phyloP scores from a whole-genome alignment of 2,888 invertebrate genomes.

The Dendrolimus pini region DNA sequence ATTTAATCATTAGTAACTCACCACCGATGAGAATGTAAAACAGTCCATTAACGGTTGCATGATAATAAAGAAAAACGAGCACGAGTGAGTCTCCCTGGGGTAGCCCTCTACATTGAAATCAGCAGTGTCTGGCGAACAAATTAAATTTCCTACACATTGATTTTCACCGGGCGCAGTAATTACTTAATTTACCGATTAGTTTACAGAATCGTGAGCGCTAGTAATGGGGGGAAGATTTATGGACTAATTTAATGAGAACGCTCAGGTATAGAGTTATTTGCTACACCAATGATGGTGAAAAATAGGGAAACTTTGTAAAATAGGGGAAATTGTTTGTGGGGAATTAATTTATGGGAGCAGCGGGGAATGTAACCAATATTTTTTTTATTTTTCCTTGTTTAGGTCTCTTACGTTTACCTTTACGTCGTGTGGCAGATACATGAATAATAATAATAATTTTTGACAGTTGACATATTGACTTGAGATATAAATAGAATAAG shows the following conservation, averaged over 20 bases:
- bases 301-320: constrained; percentile 14
- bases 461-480: too few relatives aligned
- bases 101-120: constrained; percentile 39
- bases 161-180: constrained; percentile 54
- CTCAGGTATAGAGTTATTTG: constrained; percentile 31
- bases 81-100: constrained; percentile 25
- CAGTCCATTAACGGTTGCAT: constrained; percentile 21
- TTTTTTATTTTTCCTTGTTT: not conserved
- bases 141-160: constrained; percentile 66
- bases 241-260: constrained; percentile 36
- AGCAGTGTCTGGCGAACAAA: constrained; percentile 46
- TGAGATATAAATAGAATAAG: too few relatives aligned
- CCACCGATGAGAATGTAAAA: not conserved
- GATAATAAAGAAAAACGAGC: constrained; percentile 40
- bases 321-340: constrained; percentile 12
- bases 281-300: constrained; percentile 23
- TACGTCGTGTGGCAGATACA: too few relatives aligned
- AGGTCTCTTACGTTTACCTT: too few relatives aligned
- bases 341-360: constrained; percentile 1
- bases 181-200: constrained; percentile 65
- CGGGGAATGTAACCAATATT: not conserved
- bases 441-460: too few relatives aligned
- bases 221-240: constrained; percentile 50
- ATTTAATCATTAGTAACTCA: constrained; percentile 1
- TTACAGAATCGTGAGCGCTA: constrained; percentile 47